Base-by-base conservation (phyloP, 2,113 vertebrate genomes). In the Madoqua kirkii region DNA sequence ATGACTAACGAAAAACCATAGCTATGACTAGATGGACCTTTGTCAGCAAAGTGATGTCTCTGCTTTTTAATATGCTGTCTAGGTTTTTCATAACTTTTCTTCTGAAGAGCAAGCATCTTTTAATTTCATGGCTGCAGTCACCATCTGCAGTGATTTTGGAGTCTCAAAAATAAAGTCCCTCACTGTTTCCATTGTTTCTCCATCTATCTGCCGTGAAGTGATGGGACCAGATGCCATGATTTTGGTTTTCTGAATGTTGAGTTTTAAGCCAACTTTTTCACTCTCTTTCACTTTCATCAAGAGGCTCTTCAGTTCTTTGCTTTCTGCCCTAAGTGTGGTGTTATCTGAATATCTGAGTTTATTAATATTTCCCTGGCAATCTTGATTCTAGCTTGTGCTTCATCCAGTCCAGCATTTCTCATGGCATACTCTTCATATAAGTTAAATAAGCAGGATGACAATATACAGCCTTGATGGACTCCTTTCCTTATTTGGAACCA, bases 11-110 rank as follows among this genome's bases (percentile, higher is more conserved):
- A 67, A 5, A 67, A 36, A 36, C 17, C 1, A 36, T 36, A 67
- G 33, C 64, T 21, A 3, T 36, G 64, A 21, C 33, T 21, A 67
- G 31, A 36, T 9, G 3, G 64, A 11, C 8, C 62, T 67, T 21
- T 67, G 33, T 36, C 33, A 21, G 4, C 33, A 36, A 36, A 67
- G 1, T 0, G 3, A 21, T 67, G 33, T 36, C 4, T 36, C 8
- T 36, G 17, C 17, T 67, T 36, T 36, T 36, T 36, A 36, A 11
- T 5, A 21, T 36, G 0, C 4, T 67, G 33, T 1, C 33, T 5
- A 19, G 33, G 7, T 21, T 21, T 67, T 21, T 36, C 17, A 11
- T 36, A 67, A 67, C 64, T 67, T 67, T 67, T 5, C 64, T 36
- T 67, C 64, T 4, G 5, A 67, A 0, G 64, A 67, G 33, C 8